Conservation (phyloP, 2,113 vertebrate genomes). For the Oryzias celebensis region DNA sequence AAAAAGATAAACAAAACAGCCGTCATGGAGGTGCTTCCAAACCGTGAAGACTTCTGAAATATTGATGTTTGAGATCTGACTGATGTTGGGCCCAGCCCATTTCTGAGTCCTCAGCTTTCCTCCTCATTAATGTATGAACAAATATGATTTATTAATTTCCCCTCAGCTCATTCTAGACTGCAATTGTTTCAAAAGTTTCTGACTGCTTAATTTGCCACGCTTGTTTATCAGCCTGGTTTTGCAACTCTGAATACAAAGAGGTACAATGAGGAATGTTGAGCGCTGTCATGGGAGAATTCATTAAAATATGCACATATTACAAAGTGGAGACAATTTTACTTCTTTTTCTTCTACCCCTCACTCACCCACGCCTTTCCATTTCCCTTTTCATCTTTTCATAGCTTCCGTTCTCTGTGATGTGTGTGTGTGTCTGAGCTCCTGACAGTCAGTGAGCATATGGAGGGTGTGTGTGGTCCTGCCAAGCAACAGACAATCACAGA, state of each 20-base stretch:
- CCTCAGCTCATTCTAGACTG: conserved; percentile 41
- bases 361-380: conserved; percentile 26
- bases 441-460: conserved; percentile 65
- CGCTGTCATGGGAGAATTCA: conserved; percentile 46
- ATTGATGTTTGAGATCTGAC: conserved; percentile 69
- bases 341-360: conserved; percentile 9
- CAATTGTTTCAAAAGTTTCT: conserved; percentile 64
- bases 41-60: conserved; percentile 71
- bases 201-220: conserved; percentile 57
- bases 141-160: conserved; percentile 74
- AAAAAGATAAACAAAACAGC: neutral
- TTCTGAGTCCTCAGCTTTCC: conserved; percentile 50
- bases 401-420: conserved; percentile 39
- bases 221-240: conserved; percentile 63
- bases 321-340: conserved; percentile 57
- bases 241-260: conserved; percentile 52
- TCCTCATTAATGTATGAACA: conserved; percentile 74
- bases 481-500: conserved; percentile 55
- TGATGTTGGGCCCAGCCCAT: conserved; percentile 45
- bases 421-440: conserved; percentile 26
- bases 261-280: conserved; percentile 51
- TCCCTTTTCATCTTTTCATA: conserved; percentile 51
- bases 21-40: conserved; percentile 28
- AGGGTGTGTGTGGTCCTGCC: conserved; percentile 63
- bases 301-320: conserved; percentile 68